phyloP scores from a whole-genome alignment of 2,113 vertebrate species.

The Brachirus orientalis region DNA sequence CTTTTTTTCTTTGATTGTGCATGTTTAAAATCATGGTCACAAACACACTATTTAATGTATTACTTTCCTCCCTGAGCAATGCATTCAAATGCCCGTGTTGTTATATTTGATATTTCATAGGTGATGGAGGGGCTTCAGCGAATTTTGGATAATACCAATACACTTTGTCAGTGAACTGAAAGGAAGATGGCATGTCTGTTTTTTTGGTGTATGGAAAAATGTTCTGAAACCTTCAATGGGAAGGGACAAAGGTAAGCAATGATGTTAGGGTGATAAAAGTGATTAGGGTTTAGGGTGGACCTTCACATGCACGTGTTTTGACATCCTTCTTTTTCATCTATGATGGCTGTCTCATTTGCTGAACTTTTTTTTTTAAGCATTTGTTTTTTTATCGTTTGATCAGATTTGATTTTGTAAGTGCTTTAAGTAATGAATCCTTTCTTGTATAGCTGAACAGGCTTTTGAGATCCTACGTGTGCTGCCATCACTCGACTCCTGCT shows the following conservation, averaged over 20 bases:
- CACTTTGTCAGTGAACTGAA: conserved; percentile 13
- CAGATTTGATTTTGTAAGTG: conserved; percentile 1
- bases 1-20: conserved; percentile 22
- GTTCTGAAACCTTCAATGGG: conserved; percentile 38
- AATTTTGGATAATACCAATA: conserved; percentile 17
- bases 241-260: conserved; percentile 46
- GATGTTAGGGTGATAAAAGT: conserved; percentile 4
- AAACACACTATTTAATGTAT: background rate
- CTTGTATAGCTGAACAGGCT: conserved; percentile 44
- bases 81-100: conserved; percentile 9
- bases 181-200: conserved; percentile 32
- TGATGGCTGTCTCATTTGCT: conserved; percentile 1
- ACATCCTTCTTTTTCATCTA: conserved; percentile 1
- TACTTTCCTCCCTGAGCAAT: conserved; percentile 5
- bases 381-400: background rate
- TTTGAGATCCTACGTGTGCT: conserved; percentile 40
- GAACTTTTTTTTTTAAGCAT: background rate
- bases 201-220: conserved; percentile 42
- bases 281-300: background rate
- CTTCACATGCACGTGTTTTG: background rate
- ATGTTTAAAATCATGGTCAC: conserved; percentile 13
- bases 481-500: conserved; percentile 42
- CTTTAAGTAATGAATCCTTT: conserved; percentile 17
- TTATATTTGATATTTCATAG: conserved; percentile 16
- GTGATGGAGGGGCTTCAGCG: conserved; percentile 31